A percentile compares a stretch with the other conserved stretches of the same genome.
Conservation (phyloP, 2,797 vertebrate species). For the Gallinago stenura region DNA sequence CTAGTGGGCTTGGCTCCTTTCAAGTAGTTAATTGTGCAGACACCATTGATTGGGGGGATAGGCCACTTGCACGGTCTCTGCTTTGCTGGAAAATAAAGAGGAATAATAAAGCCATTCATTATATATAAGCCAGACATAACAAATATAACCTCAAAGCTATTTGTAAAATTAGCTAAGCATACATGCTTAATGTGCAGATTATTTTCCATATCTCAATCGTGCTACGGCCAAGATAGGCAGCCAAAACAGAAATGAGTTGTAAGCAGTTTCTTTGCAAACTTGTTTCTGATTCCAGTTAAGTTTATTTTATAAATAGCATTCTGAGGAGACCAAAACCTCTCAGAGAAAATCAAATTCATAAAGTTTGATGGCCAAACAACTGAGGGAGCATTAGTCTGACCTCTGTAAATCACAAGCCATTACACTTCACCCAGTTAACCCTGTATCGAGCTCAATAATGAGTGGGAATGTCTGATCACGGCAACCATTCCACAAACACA, state of each 20-base stretch:
- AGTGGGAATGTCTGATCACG: neutral
- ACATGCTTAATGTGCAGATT: slow-evolving; percentile 13
- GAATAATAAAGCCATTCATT: slow-evolving; percentile 31
- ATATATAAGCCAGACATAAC: slow-evolving; percentile 52
- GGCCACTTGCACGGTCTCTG: slow-evolving; percentile 9
- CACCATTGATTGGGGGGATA: slow-evolving; percentile 18
- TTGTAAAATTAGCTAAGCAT: slow-evolving; percentile 41
- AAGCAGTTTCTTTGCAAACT: slow-evolving; percentile 20
- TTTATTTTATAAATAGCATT: slow-evolving; percentile 18
- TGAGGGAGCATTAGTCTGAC: neutral
- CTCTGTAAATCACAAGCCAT: neutral
- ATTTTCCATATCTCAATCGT: neutral
- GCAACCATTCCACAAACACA: neutral
- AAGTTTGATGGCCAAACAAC: neutral
- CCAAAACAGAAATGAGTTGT: neutral
- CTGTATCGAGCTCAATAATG: neutral
- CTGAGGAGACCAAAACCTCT: neutral
- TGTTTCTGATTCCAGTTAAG: neutral
- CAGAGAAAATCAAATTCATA: neutral
- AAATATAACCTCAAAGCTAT: slow-evolving; percentile 54
- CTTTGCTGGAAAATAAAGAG: slow-evolving; percentile 18
- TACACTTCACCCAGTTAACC: neutral
- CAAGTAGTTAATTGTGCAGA: slow-evolving; percentile 51
- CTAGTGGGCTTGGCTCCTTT: slow-evolving; percentile 42
- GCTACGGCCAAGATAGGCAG: neutral